A percentile compares a stretch with the other conserved stretches of the same genome.
Conservation (phyloP, 2,797 vertebrate species). For the Hoplostethus atlanticus region DNA sequence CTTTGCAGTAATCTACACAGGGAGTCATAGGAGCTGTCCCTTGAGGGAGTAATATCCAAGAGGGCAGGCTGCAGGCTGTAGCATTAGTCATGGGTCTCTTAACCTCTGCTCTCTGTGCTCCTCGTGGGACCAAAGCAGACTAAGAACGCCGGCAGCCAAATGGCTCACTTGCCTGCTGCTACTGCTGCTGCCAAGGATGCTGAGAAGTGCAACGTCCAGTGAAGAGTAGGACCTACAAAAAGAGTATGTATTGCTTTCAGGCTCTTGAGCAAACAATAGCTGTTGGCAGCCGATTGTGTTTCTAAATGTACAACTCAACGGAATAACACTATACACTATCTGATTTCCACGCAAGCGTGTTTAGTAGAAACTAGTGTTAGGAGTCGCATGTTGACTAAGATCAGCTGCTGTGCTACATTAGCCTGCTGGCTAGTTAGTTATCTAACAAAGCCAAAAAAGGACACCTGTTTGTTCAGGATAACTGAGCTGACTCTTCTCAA, state of each 20-base stretch:
- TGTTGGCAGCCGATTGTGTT: too few species aligned
- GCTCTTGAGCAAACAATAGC: too few species aligned
- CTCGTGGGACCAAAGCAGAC: slow-evolving; percentile 23
- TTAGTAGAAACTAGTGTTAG: too few species aligned
- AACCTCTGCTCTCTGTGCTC: slow-evolving; percentile 45
- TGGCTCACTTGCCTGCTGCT: slow-evolving; percentile 14
- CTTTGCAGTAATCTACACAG: slow-evolving; percentile 38
- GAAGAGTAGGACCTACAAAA: background rate
- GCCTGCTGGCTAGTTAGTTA: too few species aligned
- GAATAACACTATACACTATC: too few species aligned
- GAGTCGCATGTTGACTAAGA: too few species aligned
- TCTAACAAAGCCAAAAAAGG: too few species aligned
- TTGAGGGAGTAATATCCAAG: slow-evolving; percentile 7
- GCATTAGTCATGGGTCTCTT: slow-evolving; percentile 46
- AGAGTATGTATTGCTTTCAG: background rate
- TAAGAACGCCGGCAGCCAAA: slow-evolving; percentile 3
- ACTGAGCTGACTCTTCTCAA: too few species aligned
- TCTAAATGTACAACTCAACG: too few species aligned
- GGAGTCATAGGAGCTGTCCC: slow-evolving; percentile 40
- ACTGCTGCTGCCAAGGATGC: background rate
- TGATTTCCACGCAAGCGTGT: too few species aligned
- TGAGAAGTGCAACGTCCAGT: background rate
- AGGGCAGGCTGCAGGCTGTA: slow-evolving; percentile 37
- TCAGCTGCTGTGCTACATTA: too few species aligned
- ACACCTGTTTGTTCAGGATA: too few species aligned